phyloP scores from a whole-genome alignment of 1,140 invertebrate species.

The Conus ventricosus region DNA sequence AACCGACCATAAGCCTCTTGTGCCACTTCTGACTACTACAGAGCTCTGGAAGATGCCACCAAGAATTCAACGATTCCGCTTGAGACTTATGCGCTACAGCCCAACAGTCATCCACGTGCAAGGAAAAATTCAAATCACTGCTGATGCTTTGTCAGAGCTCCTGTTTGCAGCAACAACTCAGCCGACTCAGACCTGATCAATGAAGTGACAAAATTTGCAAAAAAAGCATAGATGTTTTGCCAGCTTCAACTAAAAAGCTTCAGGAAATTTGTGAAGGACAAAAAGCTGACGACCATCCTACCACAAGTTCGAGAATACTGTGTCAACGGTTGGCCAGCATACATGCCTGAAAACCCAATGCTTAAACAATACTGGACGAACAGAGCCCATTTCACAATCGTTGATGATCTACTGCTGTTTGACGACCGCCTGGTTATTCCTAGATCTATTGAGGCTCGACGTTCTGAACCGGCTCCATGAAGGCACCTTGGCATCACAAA shows the following conservation, averaged over 20 bases:
- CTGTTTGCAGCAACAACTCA: background rate
- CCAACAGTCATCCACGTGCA: conserved; percentile 39
- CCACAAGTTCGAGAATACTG: no score
- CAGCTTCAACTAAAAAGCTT: no score
- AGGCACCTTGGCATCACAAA: conserved; percentile 42
- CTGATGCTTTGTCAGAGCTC: conserved; percentile 50
- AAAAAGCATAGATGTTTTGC: background rate
- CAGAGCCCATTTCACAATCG: background rate
- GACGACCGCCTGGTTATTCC: conserved; percentile 42
- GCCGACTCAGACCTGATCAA: background rate
- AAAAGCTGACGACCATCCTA: no score
- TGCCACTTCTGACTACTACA: conserved; percentile 48
- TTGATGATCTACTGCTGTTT: conserved; percentile 5
- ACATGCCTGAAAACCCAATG: background rate
- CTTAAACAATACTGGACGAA: conserved; percentile 21
- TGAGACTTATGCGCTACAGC: conserved; percentile 47
- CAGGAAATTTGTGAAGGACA: no score
- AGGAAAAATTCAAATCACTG: conserved; percentile 45
- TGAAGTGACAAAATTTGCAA: background rate
- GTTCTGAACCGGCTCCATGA: conserved; percentile 37
- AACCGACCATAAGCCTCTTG: conserved; percentile 71
- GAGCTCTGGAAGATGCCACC: conserved; percentile 41
- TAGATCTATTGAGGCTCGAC: background rate
- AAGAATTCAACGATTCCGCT: conserved; percentile 43
- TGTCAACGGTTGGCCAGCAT: no score